Percentiles rank a stretch among this genome's conserved stretches.
phyloP scores from a whole-genome alignment of 37 sponge, comb jelly and placozoan genomes.

The Diacarnus erythraeanus region DNA sequence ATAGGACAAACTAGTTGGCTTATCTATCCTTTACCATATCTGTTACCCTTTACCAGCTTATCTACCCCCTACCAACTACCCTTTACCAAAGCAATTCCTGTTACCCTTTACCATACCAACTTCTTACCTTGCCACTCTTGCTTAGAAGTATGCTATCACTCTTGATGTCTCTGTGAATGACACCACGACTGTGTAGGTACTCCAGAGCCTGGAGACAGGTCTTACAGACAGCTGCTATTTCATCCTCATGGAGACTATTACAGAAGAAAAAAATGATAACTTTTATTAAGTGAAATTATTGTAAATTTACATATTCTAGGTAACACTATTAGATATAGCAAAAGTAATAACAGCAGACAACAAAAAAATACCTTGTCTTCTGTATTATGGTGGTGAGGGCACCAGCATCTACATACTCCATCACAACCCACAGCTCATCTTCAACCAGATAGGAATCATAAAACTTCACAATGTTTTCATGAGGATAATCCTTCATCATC shows the following conservation, averaged over 20 bases:
- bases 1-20: neutral
- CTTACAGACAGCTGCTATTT: conserved; percentile 82
- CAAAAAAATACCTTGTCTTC: conserved; percentile 47
- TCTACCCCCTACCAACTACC: neutral
- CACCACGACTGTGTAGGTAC: conserved; percentile 84
- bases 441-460: conserved; percentile 80
- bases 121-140: conserved; percentile 71
- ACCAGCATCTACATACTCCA: conserved; percentile 88
- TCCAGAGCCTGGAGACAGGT: conserved; percentile 76
- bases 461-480: conserved; percentile 84
- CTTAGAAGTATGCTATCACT: conserved; percentile 88
- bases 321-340: neutral
- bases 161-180: conserved; percentile 92
- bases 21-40: neutral
- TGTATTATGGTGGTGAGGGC: conserved; percentile 86
- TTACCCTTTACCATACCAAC: neutral
- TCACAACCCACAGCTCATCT: conserved; percentile 93
- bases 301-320: neutral
- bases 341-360: neutral
- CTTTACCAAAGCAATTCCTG: too few species aligned
- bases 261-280: neutral
- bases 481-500: conserved; percentile 68
- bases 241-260: conserved; percentile 70
- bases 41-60: neutral
- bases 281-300: too few species aligned